Percentiles rank a stretch among this genome's conserved stretches.
These are phyloP conservation scores for Gallinago media DNA, from an alignment of 2,113 vertebrate species.

Conservation along the genomic window DNA sequence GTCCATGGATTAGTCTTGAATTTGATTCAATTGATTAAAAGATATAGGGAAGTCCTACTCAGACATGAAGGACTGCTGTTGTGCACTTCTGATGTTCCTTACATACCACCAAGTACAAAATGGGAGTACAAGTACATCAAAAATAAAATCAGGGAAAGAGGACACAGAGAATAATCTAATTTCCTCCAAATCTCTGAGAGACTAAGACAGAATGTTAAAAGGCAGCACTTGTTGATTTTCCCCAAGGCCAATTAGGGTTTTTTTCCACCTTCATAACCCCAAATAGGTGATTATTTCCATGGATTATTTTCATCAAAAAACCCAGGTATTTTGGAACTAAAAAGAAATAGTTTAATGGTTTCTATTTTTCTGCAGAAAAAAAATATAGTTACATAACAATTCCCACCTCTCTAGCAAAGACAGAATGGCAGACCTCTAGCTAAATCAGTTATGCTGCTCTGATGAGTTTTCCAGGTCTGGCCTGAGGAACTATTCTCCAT, in stretches of 20 bases:
- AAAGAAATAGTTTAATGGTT: slow-evolving; percentile 19
- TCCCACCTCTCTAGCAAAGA: background rate
- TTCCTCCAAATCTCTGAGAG: background rate
- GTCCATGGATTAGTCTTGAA: background rate
- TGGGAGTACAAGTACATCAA: background rate
- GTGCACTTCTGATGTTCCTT: background rate
- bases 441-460: background rate
- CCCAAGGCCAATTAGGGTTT: background rate
- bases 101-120: background rate
- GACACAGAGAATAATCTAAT: background rate
- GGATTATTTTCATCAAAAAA: background rate
- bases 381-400: slow-evolving; percentile 17
- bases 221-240: background rate
- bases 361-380: slow-evolving; percentile 13
- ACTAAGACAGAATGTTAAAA: background rate
- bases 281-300: background rate
- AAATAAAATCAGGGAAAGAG: slow-evolving; percentile 8
- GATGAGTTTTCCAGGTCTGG: background rate
- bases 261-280: background rate
- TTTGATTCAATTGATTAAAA: background rate
- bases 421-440: background rate
- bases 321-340: background rate
- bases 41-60: background rate
- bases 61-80: background rate
- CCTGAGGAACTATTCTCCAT: background rate